Evolutionary conservation across 2,797 vertebrate species (phyloP), one percentile per base, ranked within the genome.

Genomic region (Agapornis canus): DNA sequence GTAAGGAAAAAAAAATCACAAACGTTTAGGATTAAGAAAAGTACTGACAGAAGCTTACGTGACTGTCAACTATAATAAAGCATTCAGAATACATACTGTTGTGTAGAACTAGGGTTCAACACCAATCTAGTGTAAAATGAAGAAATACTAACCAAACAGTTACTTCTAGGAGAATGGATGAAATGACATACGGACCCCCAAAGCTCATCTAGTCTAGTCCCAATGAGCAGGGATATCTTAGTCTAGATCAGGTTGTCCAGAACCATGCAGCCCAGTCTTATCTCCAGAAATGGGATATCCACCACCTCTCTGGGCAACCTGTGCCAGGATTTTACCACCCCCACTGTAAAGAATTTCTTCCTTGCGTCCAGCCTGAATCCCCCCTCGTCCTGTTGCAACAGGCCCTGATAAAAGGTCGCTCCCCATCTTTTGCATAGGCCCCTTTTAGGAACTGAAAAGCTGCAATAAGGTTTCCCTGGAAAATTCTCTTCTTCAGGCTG

Each of bases 1-100:
- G 66, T 8, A 26, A 0, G 1, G 5, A 13, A 29, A 45, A 64
- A 52, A 71, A 11, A 65, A 48, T 13, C 0, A 27, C 14, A 3
- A 2, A 49, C 48, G 2, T 39, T 81, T 56, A 60, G 23, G 29
- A 80, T 48, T 43, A 73, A 66, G 12, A 7, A 22, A 70, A 70
- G 13, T 63, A 60, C 65, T 83, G 29, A 40, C 0, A 70, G 16
- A 87, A 10, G 27, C 51, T 66, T 79, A 86, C 14, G 8, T 52
- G 48, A 66, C 39, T 73, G 19, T 2, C 8, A 40, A 51, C 26
- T 52, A 23, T 4, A 92, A 8, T 11, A 52, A 48, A 3, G 5
- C 57, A 71, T 47, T 68, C 37, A 48, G 31, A 88, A 65, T 31
- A 66, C 11, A 31, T 18, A 51, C 6, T 2, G 5, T 65, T 10